Percentiles rank a stretch among this genome's conserved stretches.
Conservation (phyloP, 1,140 invertebrate species). For the Cotesia typhae region DNA sequence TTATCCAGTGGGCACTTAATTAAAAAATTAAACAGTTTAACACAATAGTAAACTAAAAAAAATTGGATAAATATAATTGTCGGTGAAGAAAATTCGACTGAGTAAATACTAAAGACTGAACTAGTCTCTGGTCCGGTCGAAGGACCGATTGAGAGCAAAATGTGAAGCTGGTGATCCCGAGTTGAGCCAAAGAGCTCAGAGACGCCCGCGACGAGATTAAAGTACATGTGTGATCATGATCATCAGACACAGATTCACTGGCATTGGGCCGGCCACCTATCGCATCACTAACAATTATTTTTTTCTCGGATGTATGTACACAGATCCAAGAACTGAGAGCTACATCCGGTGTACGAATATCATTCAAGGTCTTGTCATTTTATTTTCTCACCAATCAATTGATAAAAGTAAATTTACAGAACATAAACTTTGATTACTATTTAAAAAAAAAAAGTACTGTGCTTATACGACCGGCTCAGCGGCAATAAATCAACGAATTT, state of each 20-base stretch:
- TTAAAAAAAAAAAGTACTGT: too few relatives aligned
- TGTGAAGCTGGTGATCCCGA: conserved; percentile 8
- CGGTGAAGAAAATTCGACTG: too few relatives aligned
- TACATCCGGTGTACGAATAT: neutral
- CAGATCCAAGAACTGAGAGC: neutral
- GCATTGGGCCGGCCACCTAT: conserved; percentile 6
- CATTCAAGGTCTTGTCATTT: neutral
- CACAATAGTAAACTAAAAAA: too few relatives aligned
- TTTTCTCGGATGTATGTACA: neutral
- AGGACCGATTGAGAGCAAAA: conserved; percentile 12
- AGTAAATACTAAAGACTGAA: too few relatives aligned
- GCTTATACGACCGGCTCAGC: too few relatives aligned
- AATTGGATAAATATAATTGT: too few relatives aligned
- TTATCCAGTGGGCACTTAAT: too few relatives aligned
- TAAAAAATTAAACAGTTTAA: too few relatives aligned
- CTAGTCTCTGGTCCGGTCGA: conserved; percentile 3
- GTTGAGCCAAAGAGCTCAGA: conserved; percentile 9
- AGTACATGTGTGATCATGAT: conserved; percentile 6
- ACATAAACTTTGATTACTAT: too few relatives aligned
- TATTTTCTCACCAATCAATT: too few relatives aligned
- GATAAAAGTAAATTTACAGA: too few relatives aligned
- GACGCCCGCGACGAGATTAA: neutral
- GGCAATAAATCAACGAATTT: too few relatives aligned
- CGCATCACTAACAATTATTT: conserved; percentile 10
- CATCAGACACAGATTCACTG: neutral